Base-by-base conservation (phyloP, 2,888 invertebrate species). In the Orthonevra nobilis region DNA sequence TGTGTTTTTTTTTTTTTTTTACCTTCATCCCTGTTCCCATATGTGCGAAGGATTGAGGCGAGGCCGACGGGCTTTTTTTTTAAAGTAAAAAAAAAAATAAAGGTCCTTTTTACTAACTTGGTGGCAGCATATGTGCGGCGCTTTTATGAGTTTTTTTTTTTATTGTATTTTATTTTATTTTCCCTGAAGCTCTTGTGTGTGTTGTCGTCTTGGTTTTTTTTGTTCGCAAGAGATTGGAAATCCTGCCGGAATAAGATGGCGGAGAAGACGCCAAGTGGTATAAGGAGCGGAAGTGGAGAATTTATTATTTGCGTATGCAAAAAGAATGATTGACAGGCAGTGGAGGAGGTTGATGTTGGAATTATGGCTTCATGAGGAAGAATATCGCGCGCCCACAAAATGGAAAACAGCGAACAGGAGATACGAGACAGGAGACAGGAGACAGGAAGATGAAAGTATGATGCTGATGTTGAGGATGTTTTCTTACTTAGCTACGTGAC, bases 241-340 rank as follows among this genome's bases (percentile, higher is more conserved):
- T 60, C 70, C 58, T 36, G 32, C 30, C 7, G 42, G 19, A n/a
- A n/a, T n/a, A n/a, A n/a, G n/a, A n/a, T n/a, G n/a, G 19, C 23
- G 14, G 26, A 17, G 20, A 28, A 42, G 10, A 42, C n/a, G n/a
- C n/a, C n/a, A n/a, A n/a, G n/a, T n/a, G n/a, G n/a, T n/a, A n/a
- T n/a, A n/a, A n/a, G n/a, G n/a, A n/a, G n/a, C n/a, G 17, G 19
- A 42, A 40, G 44, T 15, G n/a, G 17, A 38, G 36, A 42, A 54
- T 66, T 72, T 66, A 60, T 68, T 79, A 72, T 79, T 79, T 79
- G 58, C 73, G 56, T 79, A 73, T 79, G 79, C 79, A 79, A 79
- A n/a, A n/a, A 73, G 68, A 73, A 73, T 79, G 73, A 79, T 73
- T 79, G 79, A 79, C 73, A 73, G 69, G 36, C 69, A 56, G 64